Conservation (phyloP, 2,888 invertebrate genomes). For the Myopa testacea region DNA sequence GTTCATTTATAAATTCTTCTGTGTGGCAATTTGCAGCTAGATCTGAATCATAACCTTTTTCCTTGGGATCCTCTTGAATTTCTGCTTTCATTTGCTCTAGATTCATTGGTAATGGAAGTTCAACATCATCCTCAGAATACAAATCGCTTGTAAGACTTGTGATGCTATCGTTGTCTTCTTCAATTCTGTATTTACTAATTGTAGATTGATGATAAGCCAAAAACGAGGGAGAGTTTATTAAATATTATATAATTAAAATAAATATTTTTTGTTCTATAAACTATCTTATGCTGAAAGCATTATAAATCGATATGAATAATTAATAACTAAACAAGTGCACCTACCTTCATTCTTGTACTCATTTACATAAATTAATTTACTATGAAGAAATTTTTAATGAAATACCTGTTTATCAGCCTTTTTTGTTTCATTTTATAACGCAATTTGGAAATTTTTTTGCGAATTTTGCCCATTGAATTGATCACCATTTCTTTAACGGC, state of each 20-base stretch:
- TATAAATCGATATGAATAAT: too few relatives aligned
- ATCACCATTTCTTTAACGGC: slow-evolving; percentile 37
- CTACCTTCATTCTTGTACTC: too few relatives aligned
- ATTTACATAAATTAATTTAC: background rate
- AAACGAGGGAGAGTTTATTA: background rate
- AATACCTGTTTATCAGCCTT: too few relatives aligned
- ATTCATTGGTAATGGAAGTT: slow-evolving; percentile 40
- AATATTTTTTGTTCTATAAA: background rate
- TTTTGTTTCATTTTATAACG: slow-evolving; percentile 20
- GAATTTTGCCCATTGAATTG: slow-evolving; percentile 38
- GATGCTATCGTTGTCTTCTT: slow-evolving; percentile 36
- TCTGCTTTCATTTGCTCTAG: slow-evolving; percentile 41
- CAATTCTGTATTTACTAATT: background rate
- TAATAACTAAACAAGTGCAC: too few relatives aligned
- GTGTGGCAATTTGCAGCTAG: background rate
- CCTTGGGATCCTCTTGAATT: background rate
- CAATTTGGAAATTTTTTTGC: slow-evolving; percentile 38
- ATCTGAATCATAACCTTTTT: background rate
- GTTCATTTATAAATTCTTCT: background rate
- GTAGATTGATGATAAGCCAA: background rate
- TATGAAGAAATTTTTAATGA: background rate
- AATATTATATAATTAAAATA: background rate
- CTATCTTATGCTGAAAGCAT: background rate
- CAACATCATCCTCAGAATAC: slow-evolving; percentile 39
- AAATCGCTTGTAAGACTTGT: slow-evolving; percentile 43